Evolutionary conservation across 1,140 invertebrate genomes (phyloP), one percentile per base, ranked within the genome.

Genomic region (Polypedilum vanderplanki): DNA sequence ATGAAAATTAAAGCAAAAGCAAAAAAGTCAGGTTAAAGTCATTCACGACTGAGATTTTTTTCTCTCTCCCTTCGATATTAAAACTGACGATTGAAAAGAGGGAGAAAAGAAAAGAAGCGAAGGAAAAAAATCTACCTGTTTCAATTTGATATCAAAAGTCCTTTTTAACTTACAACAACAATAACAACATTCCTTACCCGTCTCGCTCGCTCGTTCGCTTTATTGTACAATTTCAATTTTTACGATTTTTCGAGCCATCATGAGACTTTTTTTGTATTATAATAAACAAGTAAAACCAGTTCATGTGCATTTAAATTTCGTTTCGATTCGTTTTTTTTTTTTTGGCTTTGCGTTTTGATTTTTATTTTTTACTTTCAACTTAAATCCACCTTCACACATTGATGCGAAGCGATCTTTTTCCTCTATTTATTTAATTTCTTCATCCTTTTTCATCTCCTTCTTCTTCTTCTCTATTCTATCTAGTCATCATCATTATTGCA

Each of bases 61-160:
- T n/a, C n/a, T n/a, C n/a, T n/a, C n/a, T n/a, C n/a, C n/a, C n/a
- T n/a, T n/a, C n/a, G n/a, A n/a, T n/a, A n/a, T n/a, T n/a, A 46
- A 46, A 10, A 15, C 15, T 10, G 41, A 46, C 9, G 41, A 46
- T 10, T 8, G 1, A 46, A 15, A 46, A 46, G 1, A 46, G 15
- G 41, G 15, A 46, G 41, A 46, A 46, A 67, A 67, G 18, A 5
- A 67, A 15, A 67, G n/a, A 4, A 67, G n/a, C 8, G 18, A 17
- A 67, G 64, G 7, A n/a, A 67, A 18, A 67, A 67, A 18, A 67
- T 67, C 64, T 67, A 67, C 64, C 64, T 67, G 64, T 20, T 67
- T 67, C 64, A 67, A 67, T 67, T 18, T 67, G n/a, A 67, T 67
- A 67, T 67, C 64, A 67, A 67, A 67, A 67, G 64, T 67, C 64